Evolutionary conservation across 1,140 invertebrate genomes (phyloP).

Genomic region (Ladona fulva): DNA sequence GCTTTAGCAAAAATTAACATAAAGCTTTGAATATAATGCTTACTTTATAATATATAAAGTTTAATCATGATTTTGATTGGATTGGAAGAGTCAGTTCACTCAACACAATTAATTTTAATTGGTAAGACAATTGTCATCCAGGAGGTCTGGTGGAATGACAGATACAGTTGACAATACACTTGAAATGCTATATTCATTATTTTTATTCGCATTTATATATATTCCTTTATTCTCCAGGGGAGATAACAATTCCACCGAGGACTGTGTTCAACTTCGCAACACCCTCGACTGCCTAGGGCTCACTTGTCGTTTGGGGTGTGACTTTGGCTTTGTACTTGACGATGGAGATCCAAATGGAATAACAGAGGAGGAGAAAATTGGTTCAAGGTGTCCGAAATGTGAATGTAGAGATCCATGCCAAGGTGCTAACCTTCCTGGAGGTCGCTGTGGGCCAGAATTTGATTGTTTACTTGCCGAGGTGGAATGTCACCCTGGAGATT

Average conservation of each 20-base stretch:
- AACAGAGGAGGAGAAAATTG: conserved; percentile 24
- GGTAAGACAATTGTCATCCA: too few species aligned
- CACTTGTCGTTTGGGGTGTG: conserved; percentile 67
- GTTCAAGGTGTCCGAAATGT: conserved; percentile 60
- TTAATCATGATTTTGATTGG: too few species aligned
- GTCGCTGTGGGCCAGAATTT: conserved; percentile 32
- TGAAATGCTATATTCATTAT: too few species aligned
- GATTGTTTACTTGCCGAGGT: conserved; percentile 71
- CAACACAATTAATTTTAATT: too few species aligned
- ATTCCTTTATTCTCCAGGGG: conserved; percentile 1
- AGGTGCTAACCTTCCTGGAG: conserved; percentile 47
- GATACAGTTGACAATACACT: too few species aligned
- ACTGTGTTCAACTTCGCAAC: conserved; percentile 45
- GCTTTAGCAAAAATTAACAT: too few species aligned
- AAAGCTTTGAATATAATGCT: too few species aligned
- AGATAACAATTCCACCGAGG: conserved; percentile 29
- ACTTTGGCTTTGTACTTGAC: conserved; percentile 68
- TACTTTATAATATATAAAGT: too few species aligned
- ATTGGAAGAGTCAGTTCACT: too few species aligned
- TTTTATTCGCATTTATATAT: too few species aligned
- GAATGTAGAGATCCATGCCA: conserved; percentile 70
- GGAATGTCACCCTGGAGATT: conserved; percentile 58
- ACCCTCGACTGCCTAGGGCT: conserved; percentile 55
- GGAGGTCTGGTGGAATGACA: too few species aligned
- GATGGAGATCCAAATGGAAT: neutral